Percentiles rank a stretch among this genome's conserved stretches.
phyloP scores from a whole-genome alignment of 2,797 vertebrate species.

The Acrocephalus scirpaceus region DNA sequence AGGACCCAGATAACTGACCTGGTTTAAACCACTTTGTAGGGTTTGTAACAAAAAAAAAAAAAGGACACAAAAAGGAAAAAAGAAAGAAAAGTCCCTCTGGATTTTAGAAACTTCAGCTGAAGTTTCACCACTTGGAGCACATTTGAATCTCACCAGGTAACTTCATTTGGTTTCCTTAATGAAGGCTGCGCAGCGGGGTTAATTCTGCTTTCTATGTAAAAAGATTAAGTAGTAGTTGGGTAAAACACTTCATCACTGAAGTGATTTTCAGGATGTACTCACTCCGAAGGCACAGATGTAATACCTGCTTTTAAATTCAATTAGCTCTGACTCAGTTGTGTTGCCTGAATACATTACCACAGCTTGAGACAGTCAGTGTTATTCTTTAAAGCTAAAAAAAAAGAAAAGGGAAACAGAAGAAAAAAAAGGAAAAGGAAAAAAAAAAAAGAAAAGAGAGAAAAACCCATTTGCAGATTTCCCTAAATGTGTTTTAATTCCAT shows the following conservation, averaged over 20 bases:
- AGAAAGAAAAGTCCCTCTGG: background rate
- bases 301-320: constrained; percentile 82
- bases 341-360: constrained; percentile 74
- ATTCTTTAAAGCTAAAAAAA: constrained; percentile 20
- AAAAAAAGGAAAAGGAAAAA: rapidly evolving
- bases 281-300: constrained; percentile 70
- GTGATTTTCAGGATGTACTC: constrained; percentile 36
- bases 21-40: constrained; percentile 28
- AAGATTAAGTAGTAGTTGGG: constrained; percentile 49
- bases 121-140: constrained; percentile 44
- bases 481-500: constrained; percentile 68
- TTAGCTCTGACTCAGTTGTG: constrained; percentile 74
- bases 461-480: constrained; percentile 62
- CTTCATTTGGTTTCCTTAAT: constrained; percentile 62
- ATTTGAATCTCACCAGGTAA: constrained; percentile 62
- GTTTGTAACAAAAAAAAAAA: background rate
- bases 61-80: background rate
- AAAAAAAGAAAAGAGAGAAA: background rate
- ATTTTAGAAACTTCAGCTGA: constrained; percentile 41
- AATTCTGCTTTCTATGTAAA: constrained; percentile 23
- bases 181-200: background rate
- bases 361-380: constrained; percentile 64
- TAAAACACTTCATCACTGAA: constrained; percentile 38
- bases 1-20: constrained; percentile 55
- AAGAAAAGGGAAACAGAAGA: background rate